Conservation (phyloP, 2,888 invertebrate species). For the Hyppa rectilinea region DNA sequence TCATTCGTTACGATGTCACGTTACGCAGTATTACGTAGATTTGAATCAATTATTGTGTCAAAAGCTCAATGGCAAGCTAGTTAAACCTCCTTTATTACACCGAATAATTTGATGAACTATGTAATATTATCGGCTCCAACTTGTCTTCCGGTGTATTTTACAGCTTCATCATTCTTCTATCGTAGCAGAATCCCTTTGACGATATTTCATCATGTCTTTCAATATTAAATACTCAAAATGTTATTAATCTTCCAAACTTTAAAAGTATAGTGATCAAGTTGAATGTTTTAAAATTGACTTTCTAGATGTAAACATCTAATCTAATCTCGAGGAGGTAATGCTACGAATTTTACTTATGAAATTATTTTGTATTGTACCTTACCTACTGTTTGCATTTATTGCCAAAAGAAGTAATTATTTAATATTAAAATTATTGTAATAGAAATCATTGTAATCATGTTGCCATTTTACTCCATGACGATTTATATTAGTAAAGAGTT, state of each 20-base stretch:
- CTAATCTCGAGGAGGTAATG: conserved; percentile 59
- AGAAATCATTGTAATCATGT: conserved; percentile 71
- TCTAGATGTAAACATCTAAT: conserved; percentile 50
- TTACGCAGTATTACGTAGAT: conserved; percentile 83
- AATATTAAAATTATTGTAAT: conserved; percentile 63
- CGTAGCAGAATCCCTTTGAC: conserved; percentile 60
- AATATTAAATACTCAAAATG: conserved; percentile 59
- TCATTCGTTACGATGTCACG: conserved; percentile 55
- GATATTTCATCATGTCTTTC: conserved; percentile 35
- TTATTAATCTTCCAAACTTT: conserved; percentile 47
- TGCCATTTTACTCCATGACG: conserved; percentile 75
- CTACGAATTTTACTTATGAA: conserved; percentile 58
- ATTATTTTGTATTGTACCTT: conserved; percentile 60
- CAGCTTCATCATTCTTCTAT: conserved; percentile 44
- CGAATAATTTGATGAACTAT: conserved; percentile 55
- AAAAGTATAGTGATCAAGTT: conserved; percentile 41
- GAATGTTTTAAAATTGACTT: conserved; percentile 44
- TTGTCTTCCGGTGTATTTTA: conserved; percentile 74
- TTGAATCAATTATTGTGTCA: conserved; percentile 82
- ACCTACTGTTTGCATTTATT: conserved; percentile 66
- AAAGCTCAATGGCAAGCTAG: conserved; percentile 84
- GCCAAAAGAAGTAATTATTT: conserved; percentile 68
- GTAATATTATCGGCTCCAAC: conserved; percentile 59
- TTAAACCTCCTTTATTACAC: conserved; percentile 38
- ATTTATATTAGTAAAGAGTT: conserved; percentile 64